Evolutionary conservation across 2,797 vertebrate genomes (phyloP).

Genomic region (Tenualosa ilisha): DNA sequence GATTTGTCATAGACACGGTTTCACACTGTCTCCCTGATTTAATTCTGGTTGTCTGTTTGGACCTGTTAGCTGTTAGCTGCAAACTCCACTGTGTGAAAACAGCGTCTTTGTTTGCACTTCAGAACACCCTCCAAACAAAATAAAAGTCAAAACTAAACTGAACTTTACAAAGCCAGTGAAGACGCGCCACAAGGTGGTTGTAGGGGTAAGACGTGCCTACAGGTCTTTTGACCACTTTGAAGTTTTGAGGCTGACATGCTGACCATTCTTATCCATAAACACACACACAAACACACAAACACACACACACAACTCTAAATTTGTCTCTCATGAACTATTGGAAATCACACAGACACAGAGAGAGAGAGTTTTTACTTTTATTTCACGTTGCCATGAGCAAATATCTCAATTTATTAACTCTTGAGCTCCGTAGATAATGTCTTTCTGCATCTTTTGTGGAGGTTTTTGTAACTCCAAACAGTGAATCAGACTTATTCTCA

Average conservation of each 20-base stretch:
- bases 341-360: neutral
- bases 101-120: too few species aligned
- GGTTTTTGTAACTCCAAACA: neutral
- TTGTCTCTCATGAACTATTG: neutral
- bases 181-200: neutral
- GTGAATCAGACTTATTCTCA: neutral
- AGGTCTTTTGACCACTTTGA: conserved; percentile 3
- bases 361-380: neutral
- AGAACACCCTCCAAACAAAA: too few species aligned
- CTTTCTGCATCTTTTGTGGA: conserved; percentile 14
- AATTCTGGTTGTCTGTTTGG: neutral
- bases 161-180: neutral
- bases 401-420: neutral
- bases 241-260: neutral
- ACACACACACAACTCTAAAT: neutral
- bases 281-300: neutral
- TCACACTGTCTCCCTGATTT: neutral
- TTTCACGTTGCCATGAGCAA: neutral
- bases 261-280: too few species aligned
- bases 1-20: neutral
- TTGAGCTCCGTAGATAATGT: neutral
- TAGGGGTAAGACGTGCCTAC: neutral
- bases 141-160: neutral
- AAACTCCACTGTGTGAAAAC: too few species aligned
- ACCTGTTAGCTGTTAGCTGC: too few species aligned